A percentile compares a stretch with the other conserved stretches of the same genome.
These are phyloP conservation scores for Rhogogaster chlorosoma DNA, from an alignment of 2,888 invertebrate species.

Conservation along the genomic window DNA sequence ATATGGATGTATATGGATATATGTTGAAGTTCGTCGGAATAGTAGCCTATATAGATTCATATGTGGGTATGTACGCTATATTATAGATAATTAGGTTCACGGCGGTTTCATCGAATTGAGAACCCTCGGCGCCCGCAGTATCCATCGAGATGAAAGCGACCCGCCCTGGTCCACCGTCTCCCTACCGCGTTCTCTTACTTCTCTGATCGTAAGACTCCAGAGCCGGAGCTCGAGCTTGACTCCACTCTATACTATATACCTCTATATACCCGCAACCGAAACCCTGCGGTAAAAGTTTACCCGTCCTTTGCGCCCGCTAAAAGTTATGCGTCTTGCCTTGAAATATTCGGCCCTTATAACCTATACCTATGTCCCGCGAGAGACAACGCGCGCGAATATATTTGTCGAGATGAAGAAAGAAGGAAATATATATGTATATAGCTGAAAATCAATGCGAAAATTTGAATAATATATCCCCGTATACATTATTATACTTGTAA, in stretches of 20 bases:
- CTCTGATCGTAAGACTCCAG: neutral
- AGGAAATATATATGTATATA: neutral
- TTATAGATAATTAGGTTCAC: slow-evolving; percentile 30
- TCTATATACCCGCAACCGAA: neutral
- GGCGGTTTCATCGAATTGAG: slow-evolving; percentile 57
- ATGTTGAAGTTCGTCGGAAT: neutral
- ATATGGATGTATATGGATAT: neutral
- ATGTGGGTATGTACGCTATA: neutral
- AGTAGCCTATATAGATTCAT: too few relatives aligned
- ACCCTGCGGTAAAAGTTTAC: slow-evolving; percentile 37
- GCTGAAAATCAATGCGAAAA: slow-evolving; percentile 17
- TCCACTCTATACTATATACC: neutral
- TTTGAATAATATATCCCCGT: neutral
- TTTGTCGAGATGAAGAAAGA: neutral
- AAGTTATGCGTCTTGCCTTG: slow-evolving; percentile 22
- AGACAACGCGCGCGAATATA: slow-evolving; percentile 13
- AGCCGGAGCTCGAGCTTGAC: neutral
- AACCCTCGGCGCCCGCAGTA: slow-evolving; percentile 57
- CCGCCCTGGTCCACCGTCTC: slow-evolving; percentile 48
- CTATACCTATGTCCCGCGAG: neutral
- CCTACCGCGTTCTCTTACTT: neutral
- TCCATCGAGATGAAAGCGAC: slow-evolving; percentile 62
- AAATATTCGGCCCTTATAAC: slow-evolving; percentile 17
- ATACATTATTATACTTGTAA: neutral
- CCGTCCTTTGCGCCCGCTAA: neutral